phyloP scores from a whole-genome alignment of 1,140 invertebrate genomes.

The Drosophila orosa region DNA sequence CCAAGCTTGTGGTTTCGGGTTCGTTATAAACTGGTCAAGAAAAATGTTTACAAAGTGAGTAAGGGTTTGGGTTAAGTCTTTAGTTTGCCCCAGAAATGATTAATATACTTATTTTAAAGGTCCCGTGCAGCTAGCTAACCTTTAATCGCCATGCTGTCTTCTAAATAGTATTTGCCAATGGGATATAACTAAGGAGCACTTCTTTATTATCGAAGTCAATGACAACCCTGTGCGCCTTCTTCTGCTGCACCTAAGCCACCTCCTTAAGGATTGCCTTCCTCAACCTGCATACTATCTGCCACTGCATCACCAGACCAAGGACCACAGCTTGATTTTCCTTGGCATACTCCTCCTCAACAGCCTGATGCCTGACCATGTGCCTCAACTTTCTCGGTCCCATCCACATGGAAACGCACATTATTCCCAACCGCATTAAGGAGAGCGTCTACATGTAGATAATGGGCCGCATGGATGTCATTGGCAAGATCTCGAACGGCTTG shows the following conservation, averaged over 20 bases:
- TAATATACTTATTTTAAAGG: background rate
- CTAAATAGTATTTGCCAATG: too few relatives aligned
- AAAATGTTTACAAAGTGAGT: background rate
- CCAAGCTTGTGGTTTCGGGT: background rate
- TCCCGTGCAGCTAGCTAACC: too few relatives aligned
- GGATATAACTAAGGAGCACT: too few relatives aligned
- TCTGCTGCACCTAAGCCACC: slow-evolving; percentile 98
- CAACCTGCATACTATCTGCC: slow-evolving; percentile 99
- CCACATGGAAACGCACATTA: slow-evolving; percentile 99
- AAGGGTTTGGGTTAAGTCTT: background rate
- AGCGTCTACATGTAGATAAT: slow-evolving; percentile 91
- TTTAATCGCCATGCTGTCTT: too few relatives aligned
- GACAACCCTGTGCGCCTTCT: slow-evolving; percentile 95
- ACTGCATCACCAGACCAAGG: slow-evolving; percentile 98
- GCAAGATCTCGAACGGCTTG: slow-evolving; percentile 98
- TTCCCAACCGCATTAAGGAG: slow-evolving; percentile 87
- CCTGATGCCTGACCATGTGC: slow-evolving; percentile 98
- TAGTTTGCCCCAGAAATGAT: background rate
- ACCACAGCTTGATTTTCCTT: slow-evolving; percentile 99
- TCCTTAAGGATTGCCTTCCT: slow-evolving; percentile 98
- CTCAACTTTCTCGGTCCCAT: slow-evolving; percentile 99
- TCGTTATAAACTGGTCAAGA: slow-evolving; percentile 1
- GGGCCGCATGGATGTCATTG: slow-evolving; percentile 99
- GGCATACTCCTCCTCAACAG: slow-evolving; percentile 99
- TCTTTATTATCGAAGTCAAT: slow-evolving; percentile 97